Base-by-base conservation (phyloP, 2,797 vertebrate genomes). In the Neosalanx taihuensis region DNA sequence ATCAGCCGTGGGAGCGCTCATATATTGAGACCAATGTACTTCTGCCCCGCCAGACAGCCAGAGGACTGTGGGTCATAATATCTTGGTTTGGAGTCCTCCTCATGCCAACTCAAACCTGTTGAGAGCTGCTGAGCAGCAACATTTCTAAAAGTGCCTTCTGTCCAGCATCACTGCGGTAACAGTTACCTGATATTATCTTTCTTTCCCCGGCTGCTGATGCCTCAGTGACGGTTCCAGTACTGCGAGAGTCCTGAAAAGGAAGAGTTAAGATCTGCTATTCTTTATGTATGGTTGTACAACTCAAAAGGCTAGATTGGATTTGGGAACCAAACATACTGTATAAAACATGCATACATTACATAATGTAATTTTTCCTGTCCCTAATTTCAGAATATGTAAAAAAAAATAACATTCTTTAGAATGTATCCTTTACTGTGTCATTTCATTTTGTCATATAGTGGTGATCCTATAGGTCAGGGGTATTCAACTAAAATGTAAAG, bases 111-210 rank as follows among this genome's bases (percentile, higher is more conserved):
- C 26, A 17, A 18, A 51, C 15, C 15, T 29, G 29, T 17, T 51
- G 17, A n/a, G 29, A 30, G 30, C 17, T 29, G 23, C 49, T 29
- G 46, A 26, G 46, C 12, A 17, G 29, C 51, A 13, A 29, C 15
- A 30, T 29, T 66, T 51, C 46, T 17, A 51, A 67, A 56, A 31
- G 65, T 67, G 65, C 65, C 65, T 65, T 67, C 46, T 67, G 15
- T 53, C 33, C n/a, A 37, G 51, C 33, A 37, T 64, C 18, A n/a
- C 51, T 56, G 18, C 51, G 18, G 51, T 46, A 10, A 13, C 41
- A 46, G 41, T 46, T 9, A 12, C 12, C 41, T 46, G 41, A 46
- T 46, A 2, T 12, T 2, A 46, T 9, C 10, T 46, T 46, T 46
- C 12, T 46, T 46, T 46, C 12, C 23, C 23, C 23, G 58, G 20